Base-by-base conservation (phyloP, 2,888 invertebrate genomes). In the Thalpophila matura region DNA sequence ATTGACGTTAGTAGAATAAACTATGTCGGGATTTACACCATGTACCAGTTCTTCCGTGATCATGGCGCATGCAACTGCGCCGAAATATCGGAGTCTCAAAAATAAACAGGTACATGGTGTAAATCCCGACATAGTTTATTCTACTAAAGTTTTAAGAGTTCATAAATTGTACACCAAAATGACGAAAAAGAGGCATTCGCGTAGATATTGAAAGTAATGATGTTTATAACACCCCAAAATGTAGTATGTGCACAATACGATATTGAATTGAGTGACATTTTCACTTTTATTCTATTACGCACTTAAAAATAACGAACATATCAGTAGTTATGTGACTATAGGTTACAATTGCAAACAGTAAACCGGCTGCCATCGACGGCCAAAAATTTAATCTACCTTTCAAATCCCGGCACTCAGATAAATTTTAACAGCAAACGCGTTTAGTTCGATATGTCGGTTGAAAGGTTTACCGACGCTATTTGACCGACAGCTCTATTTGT, bases 401-500 rank as follows among this genome's bases (percentile, higher is more conserved):
- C 62, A 68, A 69, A 66, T 61, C 49, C 49, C 38, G 45, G 59
- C 45, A 56, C 59, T 65, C 60, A 58, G 64, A 68, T 74, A 68
- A 71, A 71, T 79, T 71, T 62, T 58, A 62, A 61, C 71, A 66
- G 49, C 45, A 54, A 58, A 75, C 55, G 43, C 72, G 58, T 73
- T 77, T 77, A 67, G 73, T 58, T 20, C 65, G 56, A 62, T 70
- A 63, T 74, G 61, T 70, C 56, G 70, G 69, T 53, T 80, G 65
- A 78, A 80, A 73, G 76, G 78, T 73, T 79, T 77, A 72, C 63
- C 62, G 60, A 67, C 63, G 54, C 63, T 68, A 70, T 79, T 75
- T 77, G 77, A 75, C 60, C 59, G 76, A 77, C 79, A 75, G 76
- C 47, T 63, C 75, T 67, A 75, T 75, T 87, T 86, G 85, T 88